Evolutionary conservation across 1,140 invertebrate species (phyloP).

Genomic region (Conus betulinus): DNA sequence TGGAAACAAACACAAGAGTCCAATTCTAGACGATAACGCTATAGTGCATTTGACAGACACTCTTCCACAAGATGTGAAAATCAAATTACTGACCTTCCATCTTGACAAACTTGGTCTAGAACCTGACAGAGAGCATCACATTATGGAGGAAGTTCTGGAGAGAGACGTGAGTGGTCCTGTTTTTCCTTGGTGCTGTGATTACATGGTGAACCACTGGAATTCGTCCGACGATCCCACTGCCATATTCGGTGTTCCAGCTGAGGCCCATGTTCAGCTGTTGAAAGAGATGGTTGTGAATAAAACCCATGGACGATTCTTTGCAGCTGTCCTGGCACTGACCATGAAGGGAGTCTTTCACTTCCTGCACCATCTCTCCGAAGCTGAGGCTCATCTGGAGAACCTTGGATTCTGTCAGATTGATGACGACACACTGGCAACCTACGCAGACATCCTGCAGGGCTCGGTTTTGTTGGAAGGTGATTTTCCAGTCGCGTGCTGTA

Average conservation of each 20-base stretch:
- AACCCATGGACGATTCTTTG: neutral
- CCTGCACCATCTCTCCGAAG: neutral
- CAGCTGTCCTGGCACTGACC: slow-evolving; percentile 5
- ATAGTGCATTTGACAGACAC: neutral
- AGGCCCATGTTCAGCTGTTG: neutral
- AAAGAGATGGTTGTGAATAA: neutral
- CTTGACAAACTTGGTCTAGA: neutral
- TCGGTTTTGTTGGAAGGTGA: neutral
- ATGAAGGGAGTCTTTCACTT: slow-evolving; percentile 6
- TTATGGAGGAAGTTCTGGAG: neutral
- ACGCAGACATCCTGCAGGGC: neutral
- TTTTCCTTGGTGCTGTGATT: slow-evolving; percentile 27
- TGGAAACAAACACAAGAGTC: neutral
- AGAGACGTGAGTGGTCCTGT: slow-evolving; percentile 15
- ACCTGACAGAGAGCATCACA: neutral
- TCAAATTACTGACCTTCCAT: neutral
- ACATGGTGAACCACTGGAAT: neutral
- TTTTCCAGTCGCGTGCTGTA: slow-evolving; percentile 26
- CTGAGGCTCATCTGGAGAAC: neutral
- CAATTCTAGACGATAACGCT: neutral
- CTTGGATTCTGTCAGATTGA: neutral
- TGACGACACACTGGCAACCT: neutral
- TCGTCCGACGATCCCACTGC: neutral
- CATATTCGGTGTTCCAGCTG: neutral
- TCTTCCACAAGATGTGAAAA: neutral